A percentile compares a stretch with the other conserved stretches of the same genome.
These are phyloP conservation scores for Chanos chanos DNA, from an alignment of 2,797 vertebrate species.

Conservation along the genomic window DNA sequence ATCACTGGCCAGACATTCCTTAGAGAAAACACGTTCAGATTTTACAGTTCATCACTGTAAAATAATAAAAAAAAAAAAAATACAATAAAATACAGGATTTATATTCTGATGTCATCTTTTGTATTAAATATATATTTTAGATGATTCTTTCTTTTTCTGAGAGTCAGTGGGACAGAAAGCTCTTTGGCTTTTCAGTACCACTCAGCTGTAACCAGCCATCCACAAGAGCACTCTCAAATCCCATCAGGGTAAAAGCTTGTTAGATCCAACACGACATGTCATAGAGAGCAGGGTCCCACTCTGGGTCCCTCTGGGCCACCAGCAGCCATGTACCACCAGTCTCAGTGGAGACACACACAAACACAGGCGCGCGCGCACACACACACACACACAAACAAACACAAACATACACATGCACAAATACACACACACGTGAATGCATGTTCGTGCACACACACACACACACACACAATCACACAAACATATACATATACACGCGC, in stretches of 20 bases:
- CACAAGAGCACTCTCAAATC: constrained; percentile 17
- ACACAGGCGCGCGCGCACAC: neutral
- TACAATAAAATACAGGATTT: too few relatives aligned
- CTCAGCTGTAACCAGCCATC: constrained; percentile 7
- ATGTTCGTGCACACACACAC: constrained; percentile 1
- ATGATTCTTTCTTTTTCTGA: neutral
- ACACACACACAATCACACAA: neutral
- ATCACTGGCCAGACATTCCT: too few relatives aligned
- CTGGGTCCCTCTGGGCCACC: constrained; percentile 8
- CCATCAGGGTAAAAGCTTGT: constrained; percentile 24
- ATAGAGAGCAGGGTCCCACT: constrained; percentile 27
- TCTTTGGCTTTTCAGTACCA: constrained; percentile 22
- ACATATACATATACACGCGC: constrained; percentile 17
- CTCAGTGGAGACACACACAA: too few relatives aligned
- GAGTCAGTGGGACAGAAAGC: constrained; percentile 8
- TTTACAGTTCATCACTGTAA: too few relatives aligned
- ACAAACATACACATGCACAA: constrained; percentile 1
- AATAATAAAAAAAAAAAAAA: too few relatives aligned
- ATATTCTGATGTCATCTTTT: too few relatives aligned
- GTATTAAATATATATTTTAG: neutral
- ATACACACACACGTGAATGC: neutral
- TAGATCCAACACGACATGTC: constrained; percentile 33
- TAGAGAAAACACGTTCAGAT: too few relatives aligned
- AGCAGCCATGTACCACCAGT: too few relatives aligned
- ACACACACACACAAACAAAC: constrained; percentile 13